Evolutionary conservation across 2,797 vertebrate genomes (phyloP).

Genomic region (Ctenopoma multispine): DNA sequence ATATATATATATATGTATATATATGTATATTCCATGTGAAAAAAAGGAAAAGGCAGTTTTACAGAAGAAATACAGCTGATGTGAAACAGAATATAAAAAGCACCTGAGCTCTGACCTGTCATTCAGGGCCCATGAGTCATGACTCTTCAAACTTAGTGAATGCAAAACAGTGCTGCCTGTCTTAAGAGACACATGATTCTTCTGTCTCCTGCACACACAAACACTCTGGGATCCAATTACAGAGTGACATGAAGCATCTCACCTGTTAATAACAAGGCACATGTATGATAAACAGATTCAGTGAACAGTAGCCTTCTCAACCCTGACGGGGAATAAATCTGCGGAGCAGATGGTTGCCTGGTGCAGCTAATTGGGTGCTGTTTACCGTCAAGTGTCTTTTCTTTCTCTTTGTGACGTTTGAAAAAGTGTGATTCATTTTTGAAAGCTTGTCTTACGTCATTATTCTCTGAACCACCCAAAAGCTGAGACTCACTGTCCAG

Average conservation of each 20-base stretch:
- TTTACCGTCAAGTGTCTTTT: slow-evolving; percentile 49
- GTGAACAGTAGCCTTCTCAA: slow-evolving; percentile 64
- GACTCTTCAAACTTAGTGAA: slow-evolving; percentile 34
- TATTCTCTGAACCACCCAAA: slow-evolving; percentile 33
- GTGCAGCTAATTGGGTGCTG: slow-evolving; percentile 65
- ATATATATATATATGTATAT: no score
- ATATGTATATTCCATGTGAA: no score
- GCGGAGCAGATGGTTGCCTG: slow-evolving; percentile 58
- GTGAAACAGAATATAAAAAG: not conserved
- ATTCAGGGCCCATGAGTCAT: slow-evolving; percentile 40
- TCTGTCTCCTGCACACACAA: slow-evolving; percentile 14
- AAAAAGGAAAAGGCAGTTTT: no score
- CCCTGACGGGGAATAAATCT: slow-evolving; percentile 52
- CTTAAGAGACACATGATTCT: slow-evolving; percentile 14
- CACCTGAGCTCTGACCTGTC: slow-evolving; percentile 34
- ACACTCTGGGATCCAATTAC: slow-evolving; percentile 73
- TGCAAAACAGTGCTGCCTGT: slow-evolving; percentile 35
- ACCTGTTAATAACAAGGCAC: slow-evolving; percentile 71
- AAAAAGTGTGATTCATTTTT: slow-evolving; percentile 30
- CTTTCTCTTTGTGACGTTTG: slow-evolving; percentile 12
- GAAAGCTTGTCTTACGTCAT: slow-evolving; percentile 42
- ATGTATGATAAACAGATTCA: slow-evolving; percentile 72
- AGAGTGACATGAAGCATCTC: slow-evolving; percentile 66
- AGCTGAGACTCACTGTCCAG: slow-evolving; percentile 17
- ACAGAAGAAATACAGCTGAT: not conserved